Conservation (phyloP, 1,140 invertebrate species). For the Heterodera schachtii region DNA sequence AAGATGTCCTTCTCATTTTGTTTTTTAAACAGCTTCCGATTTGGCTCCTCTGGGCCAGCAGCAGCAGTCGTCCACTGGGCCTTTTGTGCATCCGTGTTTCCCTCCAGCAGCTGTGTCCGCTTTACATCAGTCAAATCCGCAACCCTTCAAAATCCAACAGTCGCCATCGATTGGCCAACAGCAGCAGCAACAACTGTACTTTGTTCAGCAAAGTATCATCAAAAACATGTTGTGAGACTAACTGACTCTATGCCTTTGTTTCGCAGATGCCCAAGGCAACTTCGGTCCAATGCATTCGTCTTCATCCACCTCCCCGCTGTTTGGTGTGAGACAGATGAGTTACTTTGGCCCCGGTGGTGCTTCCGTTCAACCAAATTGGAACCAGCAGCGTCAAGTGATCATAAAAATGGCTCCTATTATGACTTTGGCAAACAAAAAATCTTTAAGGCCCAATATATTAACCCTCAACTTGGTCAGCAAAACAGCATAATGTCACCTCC, state of each 20-base stretch:
- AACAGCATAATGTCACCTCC: not conserved
- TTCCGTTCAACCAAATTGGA: not conserved
- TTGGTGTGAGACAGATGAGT: not conserved
- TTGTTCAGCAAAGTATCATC: not conserved
- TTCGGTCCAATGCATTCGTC: not conserved
- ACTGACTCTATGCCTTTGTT: not conserved
- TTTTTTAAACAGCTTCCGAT: not conserved
- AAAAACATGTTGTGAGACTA: too few relatives aligned
- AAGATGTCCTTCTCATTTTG: too few relatives aligned
- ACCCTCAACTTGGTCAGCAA: too few relatives aligned
- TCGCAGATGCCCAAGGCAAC: not conserved
- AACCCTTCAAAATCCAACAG: not conserved
- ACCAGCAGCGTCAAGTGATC: not conserved
- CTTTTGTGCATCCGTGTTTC: not conserved
- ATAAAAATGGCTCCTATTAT: too few relatives aligned
- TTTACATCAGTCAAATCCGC: not conserved
- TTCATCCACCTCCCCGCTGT: not conserved
- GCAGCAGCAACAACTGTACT: not conserved
- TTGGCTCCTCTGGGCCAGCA: not conserved
- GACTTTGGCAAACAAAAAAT: not conserved
- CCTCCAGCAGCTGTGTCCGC: not conserved
- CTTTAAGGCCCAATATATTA: slow-evolving; percentile 1
- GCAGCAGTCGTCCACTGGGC: not conserved
- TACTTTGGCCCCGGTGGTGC: not conserved
- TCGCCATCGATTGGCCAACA: too few relatives aligned